These are phyloP conservation scores for Penaeus monodon DNA, from an alignment of 2,888 invertebrate genomes.

Conservation along the genomic window DNA sequence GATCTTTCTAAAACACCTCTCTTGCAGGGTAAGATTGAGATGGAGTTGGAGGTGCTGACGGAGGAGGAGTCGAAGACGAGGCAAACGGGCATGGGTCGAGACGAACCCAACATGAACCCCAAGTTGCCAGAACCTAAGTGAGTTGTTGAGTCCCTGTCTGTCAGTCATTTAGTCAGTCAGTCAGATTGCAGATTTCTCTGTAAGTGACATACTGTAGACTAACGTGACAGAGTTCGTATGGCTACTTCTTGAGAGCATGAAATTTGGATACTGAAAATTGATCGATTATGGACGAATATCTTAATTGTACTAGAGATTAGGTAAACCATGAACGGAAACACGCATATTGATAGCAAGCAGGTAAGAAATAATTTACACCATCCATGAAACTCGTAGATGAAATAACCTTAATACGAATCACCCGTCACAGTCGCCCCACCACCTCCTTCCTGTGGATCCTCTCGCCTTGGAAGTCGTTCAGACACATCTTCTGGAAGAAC, in stretches of 20 bases:
- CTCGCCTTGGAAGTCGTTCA: conserved; percentile 71
- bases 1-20: background rate
- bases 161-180: no score
- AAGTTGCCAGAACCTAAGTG: conserved; percentile 65
- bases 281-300: no score
- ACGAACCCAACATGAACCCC: conserved; percentile 66
- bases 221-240: no score
- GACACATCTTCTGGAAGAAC: conserved; percentile 71
- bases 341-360: no score
- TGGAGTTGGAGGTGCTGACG: conserved; percentile 71
- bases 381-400: background rate
- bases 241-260: no score
- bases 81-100: conserved; percentile 71
- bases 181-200: no score
- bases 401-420: background rate
- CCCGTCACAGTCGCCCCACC: conserved; percentile 70
- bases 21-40: conserved; percentile 73
- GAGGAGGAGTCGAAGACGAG: conserved; percentile 72
- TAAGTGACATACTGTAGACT: no score
- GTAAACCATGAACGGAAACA: no score
- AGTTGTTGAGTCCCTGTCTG: conserved; percentile 10
- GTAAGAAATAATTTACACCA: no score
- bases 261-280: no score
- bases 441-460: conserved; percentile 73
- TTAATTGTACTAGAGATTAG: no score